Evolutionary conservation across 2,113 vertebrate genomes (phyloP).

Genomic region (Ceratotherium simum): DNA sequence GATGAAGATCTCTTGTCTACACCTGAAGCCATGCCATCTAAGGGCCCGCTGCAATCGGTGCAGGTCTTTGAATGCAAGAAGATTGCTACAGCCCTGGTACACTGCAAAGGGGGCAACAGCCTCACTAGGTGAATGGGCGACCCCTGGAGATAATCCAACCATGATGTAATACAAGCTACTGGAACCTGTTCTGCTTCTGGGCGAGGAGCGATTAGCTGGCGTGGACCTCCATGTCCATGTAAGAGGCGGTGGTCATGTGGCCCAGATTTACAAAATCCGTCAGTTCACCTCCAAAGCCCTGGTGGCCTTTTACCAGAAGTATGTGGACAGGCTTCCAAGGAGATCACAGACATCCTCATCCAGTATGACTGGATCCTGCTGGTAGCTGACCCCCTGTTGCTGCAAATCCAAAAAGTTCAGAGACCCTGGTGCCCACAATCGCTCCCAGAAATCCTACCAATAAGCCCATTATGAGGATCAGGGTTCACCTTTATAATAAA

Average conservation of each 20-base stretch:
- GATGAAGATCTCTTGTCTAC: background rate
- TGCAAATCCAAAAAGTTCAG: conserved; percentile 97
- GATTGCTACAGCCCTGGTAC: conserved; percentile 94
- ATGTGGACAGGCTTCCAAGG: conserved; percentile 96
- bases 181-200: conserved; percentile 93
- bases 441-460: conserved; percentile 98
- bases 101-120: conserved; percentile 95
- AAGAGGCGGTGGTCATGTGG: conserved; percentile 94
- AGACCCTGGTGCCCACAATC: conserved; percentile 94
- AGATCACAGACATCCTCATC: conserved; percentile 97
- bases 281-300: conserved; percentile 95
- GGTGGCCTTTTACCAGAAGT: conserved; percentile 96
- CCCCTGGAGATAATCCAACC: conserved; percentile 95
- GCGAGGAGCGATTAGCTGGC: conserved; percentile 94
- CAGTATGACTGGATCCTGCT: conserved; percentile 95
- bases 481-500: background rate
- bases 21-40: background rate
- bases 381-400: conserved; percentile 93
- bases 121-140: conserved; percentile 95
- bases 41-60: background rate
- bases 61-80: conserved; percentile 83
- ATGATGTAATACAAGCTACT: conserved; percentile 95
- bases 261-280: conserved; percentile 94
- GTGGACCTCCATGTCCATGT: conserved; percentile 95
- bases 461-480: conserved; percentile 86